Evolutionary conservation across 2,888 invertebrate genomes (phyloP).

Genomic region (Amiota mariae): DNA sequence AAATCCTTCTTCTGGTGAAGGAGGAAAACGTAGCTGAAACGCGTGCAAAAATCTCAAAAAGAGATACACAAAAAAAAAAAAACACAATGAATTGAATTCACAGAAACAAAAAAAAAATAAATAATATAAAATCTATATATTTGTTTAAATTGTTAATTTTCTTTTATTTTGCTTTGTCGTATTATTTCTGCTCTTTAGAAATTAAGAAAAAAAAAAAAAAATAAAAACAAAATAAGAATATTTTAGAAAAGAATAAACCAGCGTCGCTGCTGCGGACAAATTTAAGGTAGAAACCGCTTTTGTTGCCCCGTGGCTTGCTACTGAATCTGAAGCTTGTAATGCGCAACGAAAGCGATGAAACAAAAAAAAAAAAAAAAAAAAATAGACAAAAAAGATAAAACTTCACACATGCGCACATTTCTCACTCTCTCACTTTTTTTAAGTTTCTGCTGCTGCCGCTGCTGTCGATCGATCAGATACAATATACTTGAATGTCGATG

Average conservation of each 20-base stretch:
- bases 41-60: not conserved
- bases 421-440: not conserved
- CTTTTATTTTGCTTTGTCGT: no score
- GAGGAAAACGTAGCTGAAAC: not conserved
- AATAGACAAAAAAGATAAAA: not conserved
- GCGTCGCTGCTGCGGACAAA: not conserved
- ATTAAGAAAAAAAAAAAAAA: not conserved
- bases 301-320: conserved; percentile 63
- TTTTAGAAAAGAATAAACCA: conserved; percentile 21
- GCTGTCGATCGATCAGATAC: not conserved
- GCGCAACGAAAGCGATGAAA: conserved; percentile 11
- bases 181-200: no score
- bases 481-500: no score
- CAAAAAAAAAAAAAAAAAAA: not conserved
- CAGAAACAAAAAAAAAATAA: conserved; percentile 5
- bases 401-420: conserved; percentile 3
- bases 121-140: not conserved
- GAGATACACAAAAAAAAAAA: not conserved
- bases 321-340: conserved; percentile 47
- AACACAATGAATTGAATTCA: not conserved
- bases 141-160: no score
- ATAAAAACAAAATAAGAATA: not conserved
- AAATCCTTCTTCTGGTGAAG: no score
- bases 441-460: not conserved
- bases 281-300: conserved; percentile 48